phyloP scores from a whole-genome alignment of 2,797 vertebrate species.

The Sebastes kiyomatsui region DNA sequence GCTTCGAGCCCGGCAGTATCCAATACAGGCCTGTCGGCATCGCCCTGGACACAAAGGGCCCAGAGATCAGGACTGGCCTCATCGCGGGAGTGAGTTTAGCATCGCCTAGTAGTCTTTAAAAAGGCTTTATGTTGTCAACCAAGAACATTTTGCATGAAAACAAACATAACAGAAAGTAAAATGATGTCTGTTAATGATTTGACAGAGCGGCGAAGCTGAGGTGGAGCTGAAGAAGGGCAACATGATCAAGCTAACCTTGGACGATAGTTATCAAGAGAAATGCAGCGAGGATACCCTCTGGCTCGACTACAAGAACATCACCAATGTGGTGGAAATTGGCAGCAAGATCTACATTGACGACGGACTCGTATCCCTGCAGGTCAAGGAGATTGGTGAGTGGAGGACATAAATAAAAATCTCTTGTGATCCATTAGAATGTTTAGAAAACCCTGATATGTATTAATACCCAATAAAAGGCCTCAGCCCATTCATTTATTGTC shows the following conservation, averaged over 20 bases:
- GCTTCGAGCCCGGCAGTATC: constrained; percentile 94
- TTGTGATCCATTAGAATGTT: not conserved
- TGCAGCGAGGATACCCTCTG: constrained; percentile 91
- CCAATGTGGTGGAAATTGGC: constrained; percentile 90
- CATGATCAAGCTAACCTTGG: constrained; percentile 90
- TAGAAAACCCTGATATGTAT: not conserved
- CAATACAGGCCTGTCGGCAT: constrained; percentile 94
- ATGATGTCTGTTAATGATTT: not conserved
- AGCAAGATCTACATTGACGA: constrained; percentile 97
- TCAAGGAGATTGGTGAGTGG: constrained; percentile 89
- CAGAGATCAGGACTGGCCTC: constrained; percentile 98
- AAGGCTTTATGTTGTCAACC: not conserved
- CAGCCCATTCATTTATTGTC: not conserved
- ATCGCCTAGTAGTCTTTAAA: not conserved
- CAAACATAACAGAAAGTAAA: not conserved
- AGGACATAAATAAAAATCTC: not conserved
- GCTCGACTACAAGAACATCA: constrained; percentile 98
- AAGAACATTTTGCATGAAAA: not conserved
- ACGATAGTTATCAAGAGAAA: constrained; percentile 89
- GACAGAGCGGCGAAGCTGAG: constrained; percentile 94
- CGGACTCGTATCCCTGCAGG: constrained; percentile 93
- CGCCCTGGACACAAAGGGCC: constrained; percentile 98
- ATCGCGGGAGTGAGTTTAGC: constrained; percentile 90
- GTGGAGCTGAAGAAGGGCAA: constrained; percentile 94
- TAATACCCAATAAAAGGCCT: not conserved